Percentiles rank a stretch among this genome's conserved stretches.
These are phyloP conservation scores for Drosophila saltans DNA, from an alignment of 1,140 invertebrate genomes.

Conservation along the genomic window DNA sequence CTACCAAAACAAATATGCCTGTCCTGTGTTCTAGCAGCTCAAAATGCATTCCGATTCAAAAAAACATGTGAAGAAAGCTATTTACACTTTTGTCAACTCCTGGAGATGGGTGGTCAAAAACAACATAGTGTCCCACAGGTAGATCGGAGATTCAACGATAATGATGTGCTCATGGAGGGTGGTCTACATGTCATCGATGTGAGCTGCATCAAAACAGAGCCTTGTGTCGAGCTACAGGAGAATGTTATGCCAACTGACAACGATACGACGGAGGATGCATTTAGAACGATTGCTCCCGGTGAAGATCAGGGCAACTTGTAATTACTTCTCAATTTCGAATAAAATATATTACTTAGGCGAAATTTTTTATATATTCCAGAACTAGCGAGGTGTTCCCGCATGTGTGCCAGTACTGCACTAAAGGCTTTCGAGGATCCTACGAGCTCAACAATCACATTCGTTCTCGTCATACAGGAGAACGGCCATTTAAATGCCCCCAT, in stretches of 20 bases:
- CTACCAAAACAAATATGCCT: slow-evolving; percentile 54
- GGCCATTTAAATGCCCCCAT: slow-evolving; percentile 32
- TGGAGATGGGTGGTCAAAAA: not conserved
- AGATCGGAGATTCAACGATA: not conserved
- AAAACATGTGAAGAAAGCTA: slow-evolving; percentile 40
- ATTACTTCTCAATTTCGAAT: not conserved
- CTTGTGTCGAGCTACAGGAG: not conserved
- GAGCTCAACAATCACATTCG: slow-evolving; percentile 40
- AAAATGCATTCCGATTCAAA: slow-evolving; percentile 57
- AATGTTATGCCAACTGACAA: not conserved
- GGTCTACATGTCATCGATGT: slow-evolving; percentile 5
- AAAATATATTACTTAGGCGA: not conserved
- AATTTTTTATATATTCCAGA: not conserved
- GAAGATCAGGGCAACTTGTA: not conserved
- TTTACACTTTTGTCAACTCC: slow-evolving; percentile 15
- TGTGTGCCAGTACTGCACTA: slow-evolving; percentile 32
- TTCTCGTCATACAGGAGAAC: slow-evolving; percentile 32
- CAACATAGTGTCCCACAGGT: not conserved
- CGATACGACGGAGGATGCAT: slow-evolving; percentile 6
- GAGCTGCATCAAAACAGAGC: slow-evolving; percentile 6
- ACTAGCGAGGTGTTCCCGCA: slow-evolving; percentile 18
- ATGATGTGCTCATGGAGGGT: slow-evolving; percentile 17
- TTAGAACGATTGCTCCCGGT: not conserved
- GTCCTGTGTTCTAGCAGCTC: slow-evolving; percentile 45
- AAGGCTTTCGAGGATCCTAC: slow-evolving; percentile 30